Percentiles rank a stretch among this genome's conserved stretches.
Conservation (phyloP, 2,888 invertebrate species). For the Eilema griseolum region DNA sequence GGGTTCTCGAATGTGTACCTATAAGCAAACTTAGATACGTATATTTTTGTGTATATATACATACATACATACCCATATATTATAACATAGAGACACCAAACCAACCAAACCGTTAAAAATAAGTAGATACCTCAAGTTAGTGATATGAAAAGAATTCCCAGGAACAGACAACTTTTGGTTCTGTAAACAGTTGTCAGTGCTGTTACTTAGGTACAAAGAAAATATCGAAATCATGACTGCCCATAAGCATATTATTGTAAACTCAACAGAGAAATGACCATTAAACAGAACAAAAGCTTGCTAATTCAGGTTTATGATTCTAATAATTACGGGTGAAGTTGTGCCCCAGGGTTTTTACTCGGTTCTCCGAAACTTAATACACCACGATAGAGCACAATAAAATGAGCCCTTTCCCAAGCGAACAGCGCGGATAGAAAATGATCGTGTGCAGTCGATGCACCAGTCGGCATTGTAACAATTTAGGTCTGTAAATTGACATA, state of each 20-base stretch:
- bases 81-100: background rate
- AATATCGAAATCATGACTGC: background rate
- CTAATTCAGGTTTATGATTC: background rate
- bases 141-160: background rate
- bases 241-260: background rate
- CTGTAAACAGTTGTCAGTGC: background rate
- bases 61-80: too few species aligned
- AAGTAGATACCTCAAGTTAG: too few species aligned
- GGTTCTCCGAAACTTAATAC: background rate
- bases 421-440: background rate
- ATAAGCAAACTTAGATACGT: background rate
- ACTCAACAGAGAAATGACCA: conserved; percentile 1
- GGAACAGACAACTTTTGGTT: background rate
- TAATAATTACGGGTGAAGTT: background rate
- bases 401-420: background rate
- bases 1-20: background rate
- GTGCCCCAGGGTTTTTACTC: background rate
- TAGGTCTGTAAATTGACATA: conserved; percentile 56
- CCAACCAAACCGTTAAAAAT: background rate
- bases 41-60: too few species aligned
- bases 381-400: background rate
- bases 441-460: conserved; percentile 18
- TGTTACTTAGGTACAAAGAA: background rate
- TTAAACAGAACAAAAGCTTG: background rate
- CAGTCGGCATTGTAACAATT: conserved; percentile 47